Evolutionary conservation across 2,797 vertebrate genomes (phyloP).

Genomic region (Delichon dasypus): DNA sequence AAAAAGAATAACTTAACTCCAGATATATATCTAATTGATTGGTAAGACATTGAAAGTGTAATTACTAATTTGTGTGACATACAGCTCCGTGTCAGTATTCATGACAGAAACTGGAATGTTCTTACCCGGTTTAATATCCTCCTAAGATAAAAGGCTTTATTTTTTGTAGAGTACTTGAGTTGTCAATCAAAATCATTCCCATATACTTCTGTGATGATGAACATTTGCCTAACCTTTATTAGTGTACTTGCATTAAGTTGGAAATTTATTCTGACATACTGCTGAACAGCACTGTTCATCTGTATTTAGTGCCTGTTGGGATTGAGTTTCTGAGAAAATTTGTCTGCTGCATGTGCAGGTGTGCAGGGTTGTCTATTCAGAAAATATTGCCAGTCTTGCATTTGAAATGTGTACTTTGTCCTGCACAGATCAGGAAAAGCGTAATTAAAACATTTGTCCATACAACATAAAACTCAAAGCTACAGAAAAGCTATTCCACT

Average conservation of each 20-base stretch:
- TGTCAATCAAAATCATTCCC: background rate
- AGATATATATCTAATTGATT: conserved; percentile 95
- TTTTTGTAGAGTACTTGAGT: background rate
- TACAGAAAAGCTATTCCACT: background rate
- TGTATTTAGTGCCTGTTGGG: background rate
- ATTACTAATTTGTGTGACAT: background rate
- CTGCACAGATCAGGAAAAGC: background rate
- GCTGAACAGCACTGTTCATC: background rate
- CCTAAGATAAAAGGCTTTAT: background rate
- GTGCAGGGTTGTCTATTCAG: background rate
- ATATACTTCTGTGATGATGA: background rate
- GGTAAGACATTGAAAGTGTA: conserved; percentile 76
- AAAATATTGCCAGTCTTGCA: background rate
- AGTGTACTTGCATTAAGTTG: background rate
- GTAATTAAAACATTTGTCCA: background rate
- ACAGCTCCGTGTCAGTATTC: background rate
- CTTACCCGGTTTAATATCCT: background rate
- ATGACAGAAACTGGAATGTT: background rate
- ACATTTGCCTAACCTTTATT: background rate
- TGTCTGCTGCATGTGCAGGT: background rate
- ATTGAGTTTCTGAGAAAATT: background rate
- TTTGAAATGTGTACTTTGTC: background rate
- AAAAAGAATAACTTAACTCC: conserved; percentile 92
- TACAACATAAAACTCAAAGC: background rate
- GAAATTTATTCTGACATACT: background rate